These are phyloP conservation scores for Drosophila ohnishii DNA, from an alignment of 1,140 invertebrate genomes.

Conservation along the genomic window DNA sequence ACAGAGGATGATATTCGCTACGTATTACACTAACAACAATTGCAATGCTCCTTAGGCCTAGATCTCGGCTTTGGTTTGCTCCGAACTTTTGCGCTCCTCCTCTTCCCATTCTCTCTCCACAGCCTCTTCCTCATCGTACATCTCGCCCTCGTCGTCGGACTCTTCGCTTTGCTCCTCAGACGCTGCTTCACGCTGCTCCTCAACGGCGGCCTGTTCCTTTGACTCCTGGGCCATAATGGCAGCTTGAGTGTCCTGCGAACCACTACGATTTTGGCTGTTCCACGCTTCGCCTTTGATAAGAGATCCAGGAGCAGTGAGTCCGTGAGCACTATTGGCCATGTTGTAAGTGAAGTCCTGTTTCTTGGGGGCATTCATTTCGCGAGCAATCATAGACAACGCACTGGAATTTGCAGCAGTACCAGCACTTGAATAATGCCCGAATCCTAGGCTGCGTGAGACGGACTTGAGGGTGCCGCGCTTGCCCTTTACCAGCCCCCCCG, in stretches of 20 bases:
- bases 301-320: background rate
- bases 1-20: background rate
- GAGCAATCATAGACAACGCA: slow-evolving; percentile 44
- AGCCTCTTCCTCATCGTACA: background rate
- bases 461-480: background rate
- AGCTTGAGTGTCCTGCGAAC: background rate
- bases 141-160: background rate
- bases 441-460: slow-evolving; percentile 22
- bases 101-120: background rate
- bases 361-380: slow-evolving; percentile 36
- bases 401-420: slow-evolving; percentile 14
- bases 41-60: background rate
- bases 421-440: background rate
- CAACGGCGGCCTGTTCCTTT: background rate
- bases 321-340: slow-evolving; percentile 25
- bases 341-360: slow-evolving; percentile 33
- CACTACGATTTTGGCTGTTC: background rate
- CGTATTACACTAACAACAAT: background rate
- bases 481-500: background rate
- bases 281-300: background rate
- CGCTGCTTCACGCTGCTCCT: background rate
- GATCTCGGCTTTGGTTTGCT: background rate
- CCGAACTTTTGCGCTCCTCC: background rate
- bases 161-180: background rate
- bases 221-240: too few relatives aligned